Evolutionary conservation across 2,113 vertebrate genomes (phyloP).

Genomic region (Antidorcas marsupialis): DNA sequence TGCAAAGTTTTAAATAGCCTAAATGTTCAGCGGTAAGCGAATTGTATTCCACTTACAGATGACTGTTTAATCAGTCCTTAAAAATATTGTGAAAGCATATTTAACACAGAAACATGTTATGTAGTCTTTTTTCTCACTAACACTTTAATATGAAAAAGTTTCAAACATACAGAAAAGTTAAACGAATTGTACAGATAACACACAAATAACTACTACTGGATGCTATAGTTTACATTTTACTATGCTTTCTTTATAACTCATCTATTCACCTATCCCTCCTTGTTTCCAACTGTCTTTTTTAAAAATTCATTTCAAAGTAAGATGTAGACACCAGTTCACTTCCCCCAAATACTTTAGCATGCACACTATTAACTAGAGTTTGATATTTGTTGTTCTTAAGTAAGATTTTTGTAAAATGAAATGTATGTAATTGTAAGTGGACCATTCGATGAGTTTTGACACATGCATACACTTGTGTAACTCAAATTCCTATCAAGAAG

Average conservation of each 20-base stretch:
- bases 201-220: neutral
- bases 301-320: neutral
- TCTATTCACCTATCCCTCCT: neutral
- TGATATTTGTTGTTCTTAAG: neutral
- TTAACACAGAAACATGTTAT: neutral
- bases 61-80: neutral
- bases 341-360: neutral
- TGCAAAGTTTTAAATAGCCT: neutral
- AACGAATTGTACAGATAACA: neutral
- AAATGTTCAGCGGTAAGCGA: neutral
- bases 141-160: neutral
- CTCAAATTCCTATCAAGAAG: neutral
- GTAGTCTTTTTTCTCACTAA: neutral
- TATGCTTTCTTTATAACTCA: neutral
- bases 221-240: neutral
- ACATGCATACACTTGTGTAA: neutral
- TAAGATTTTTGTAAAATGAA: neutral
- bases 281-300: neutral
- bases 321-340: neutral
- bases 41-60: neutral
- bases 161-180: neutral
- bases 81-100: neutral
- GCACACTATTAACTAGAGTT: neutral
- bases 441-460: neutral
- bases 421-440: neutral